These are phyloP conservation scores for Hirudo medicinalis DNA, from an alignment of 1,140 invertebrate species.

Conservation along the genomic window DNA sequence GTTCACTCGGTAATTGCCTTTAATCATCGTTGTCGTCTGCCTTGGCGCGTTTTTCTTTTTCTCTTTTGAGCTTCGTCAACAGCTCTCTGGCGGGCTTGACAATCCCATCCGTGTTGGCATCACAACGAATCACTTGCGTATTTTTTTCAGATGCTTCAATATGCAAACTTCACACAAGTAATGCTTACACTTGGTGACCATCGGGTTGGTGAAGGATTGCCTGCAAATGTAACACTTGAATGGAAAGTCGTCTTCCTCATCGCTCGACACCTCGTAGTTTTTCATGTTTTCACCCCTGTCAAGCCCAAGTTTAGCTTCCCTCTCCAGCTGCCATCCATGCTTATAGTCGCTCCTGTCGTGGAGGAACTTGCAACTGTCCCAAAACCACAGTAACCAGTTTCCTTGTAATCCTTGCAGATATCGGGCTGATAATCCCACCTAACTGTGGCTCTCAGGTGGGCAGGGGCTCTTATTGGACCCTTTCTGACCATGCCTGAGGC, in stretches of 20 bases:
- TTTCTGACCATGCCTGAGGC: conserved; percentile 35
- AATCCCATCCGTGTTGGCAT: conserved; percentile 72
- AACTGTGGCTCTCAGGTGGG: conserved; percentile 81
- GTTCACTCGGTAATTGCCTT: too few species aligned
- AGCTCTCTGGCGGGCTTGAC: conserved; percentile 79
- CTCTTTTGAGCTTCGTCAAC: too few species aligned
- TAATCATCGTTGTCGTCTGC: too few species aligned
- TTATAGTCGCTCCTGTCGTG: too few species aligned
- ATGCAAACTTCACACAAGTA: conserved; percentile 97
- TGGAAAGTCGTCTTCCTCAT: conserved; percentile 70
- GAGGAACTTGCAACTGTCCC: conserved; percentile 51
- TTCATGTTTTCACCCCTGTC: conserved; percentile 9
- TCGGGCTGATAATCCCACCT: conserved; percentile 99
- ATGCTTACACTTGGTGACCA: conserved; percentile 93
- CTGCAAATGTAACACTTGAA: conserved; percentile 91
- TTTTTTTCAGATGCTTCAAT: conserved; percentile 63
- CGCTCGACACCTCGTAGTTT: conserved; percentile 48
- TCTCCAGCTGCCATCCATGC: too few species aligned
- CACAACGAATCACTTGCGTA: conserved; percentile 84
- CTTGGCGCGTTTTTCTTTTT: too few species aligned
- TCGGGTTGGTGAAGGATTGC: conserved; percentile 69
- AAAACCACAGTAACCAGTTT: conserved; percentile 98
- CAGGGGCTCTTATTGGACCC: conserved; percentile 83
- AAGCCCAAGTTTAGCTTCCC: too few species aligned
- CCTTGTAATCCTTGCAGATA: conserved; percentile 99